Base-by-base conservation (phyloP, 2,113 vertebrate species). In the Plecturocebus donacophilus region DNA sequence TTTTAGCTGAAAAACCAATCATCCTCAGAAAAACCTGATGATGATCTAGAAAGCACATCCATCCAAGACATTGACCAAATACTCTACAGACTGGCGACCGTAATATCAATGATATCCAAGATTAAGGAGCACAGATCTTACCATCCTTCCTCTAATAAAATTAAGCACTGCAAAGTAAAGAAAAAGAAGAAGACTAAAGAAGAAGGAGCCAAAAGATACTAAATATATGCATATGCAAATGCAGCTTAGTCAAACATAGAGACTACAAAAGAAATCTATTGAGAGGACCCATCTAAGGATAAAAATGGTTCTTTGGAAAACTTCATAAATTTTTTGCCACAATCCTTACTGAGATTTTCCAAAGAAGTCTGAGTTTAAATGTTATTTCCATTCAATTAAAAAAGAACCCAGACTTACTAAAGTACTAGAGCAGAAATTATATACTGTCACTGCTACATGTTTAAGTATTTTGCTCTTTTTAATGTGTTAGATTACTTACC, bases 71-170 rank as follows among this genome's bases (percentile, higher is more conserved):
- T 93, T 83, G 92, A 98, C 45, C 87, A 98, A 85, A 81, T 97
- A n/a, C 96, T 98, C 95, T 96, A 38, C 91, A 97, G 38, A 84
- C 82, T 98, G 71, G 35, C 94, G 56, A 56, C 89, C 16, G 97
- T 95, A 0, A 97, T 96, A 1, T 96, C 98, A 13, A 70, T 96
- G 86, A 97, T 98, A 91, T 90, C 83, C 21, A 96, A 97, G 75
- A 97, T 97, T 64, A 91, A 98, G 79, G 96, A 97, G 66, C 75
- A 93, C 4, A 30, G 88, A 25, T 80, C 96, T 61, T 61, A 87
- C 0, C 54, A 45, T 30, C 71, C 52, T 88, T 27, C 61, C 20
- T 20, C 71, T n/a, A 98, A 94, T 91, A 96, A 97, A 96, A 14
- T 11, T 42, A 97, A 96, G 56, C 52, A 93, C 17, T 20, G 20